Base-by-base conservation (phyloP, 2,797 vertebrate species). In the Gadopsis bispinosus region DNA sequence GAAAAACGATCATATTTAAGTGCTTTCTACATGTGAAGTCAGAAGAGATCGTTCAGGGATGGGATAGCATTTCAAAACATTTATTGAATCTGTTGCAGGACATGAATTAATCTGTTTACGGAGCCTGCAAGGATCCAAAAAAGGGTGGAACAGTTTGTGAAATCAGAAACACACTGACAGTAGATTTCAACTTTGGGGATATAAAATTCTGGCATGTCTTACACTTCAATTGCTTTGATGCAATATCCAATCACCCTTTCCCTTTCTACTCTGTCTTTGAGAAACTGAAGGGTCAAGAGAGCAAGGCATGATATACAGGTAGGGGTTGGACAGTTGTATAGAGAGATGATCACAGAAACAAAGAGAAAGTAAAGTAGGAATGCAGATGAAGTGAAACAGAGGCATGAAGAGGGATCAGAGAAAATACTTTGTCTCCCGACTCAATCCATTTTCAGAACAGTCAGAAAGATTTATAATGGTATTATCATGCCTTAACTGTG, bases 151-250 rank as follows among this genome's bases (percentile, higher is more conserved):
- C 50, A 63, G 68, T 51, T 48, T 50, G 65, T 54, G 37, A 68
- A 87, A 85, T 79, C 63, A 79, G 74, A 59, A 86, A 79, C 86
- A 85, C 73, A 68, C 65, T 83, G 82, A 77, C 60, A 48, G 61
- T 29, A 48, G 56, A 79, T 63, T 73, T 76, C 35, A 85, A 33
- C 63, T 67, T 55, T 41, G 33, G 65, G 51, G 51, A 76, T 80
- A 45, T 72, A 69, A 67, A 75, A 50, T 54, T 68, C 31, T 63
- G 68, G 56, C 58, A 33, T 29, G n/a, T 66, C 54, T 56, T 71
- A 14, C 26, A 22, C 56, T 73, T 63, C 14, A 67, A 16, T 63
- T 58, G 69, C 69, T 86, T 82, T 67, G 79, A 85, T 83, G 87
- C 43, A 54, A 68, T 74, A 84, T 83, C 77, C 73, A 80, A 69